Evolutionary conservation across 1,140 invertebrate genomes (phyloP).

Genomic region (Bradysia coprophila): DNA sequence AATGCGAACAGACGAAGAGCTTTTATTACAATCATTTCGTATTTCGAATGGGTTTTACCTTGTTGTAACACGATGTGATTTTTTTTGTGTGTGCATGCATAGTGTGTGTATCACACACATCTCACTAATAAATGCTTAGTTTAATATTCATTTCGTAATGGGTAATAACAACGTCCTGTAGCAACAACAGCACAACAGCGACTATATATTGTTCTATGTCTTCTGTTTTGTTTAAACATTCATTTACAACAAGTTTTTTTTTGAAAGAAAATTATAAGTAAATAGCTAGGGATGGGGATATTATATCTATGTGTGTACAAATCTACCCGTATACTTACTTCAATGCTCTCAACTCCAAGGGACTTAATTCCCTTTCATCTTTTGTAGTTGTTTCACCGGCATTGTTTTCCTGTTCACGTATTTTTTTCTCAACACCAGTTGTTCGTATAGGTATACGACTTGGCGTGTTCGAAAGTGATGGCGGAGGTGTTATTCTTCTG

Average conservation of each 20-base stretch:
- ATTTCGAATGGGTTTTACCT: too few species aligned
- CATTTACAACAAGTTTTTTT: neutral
- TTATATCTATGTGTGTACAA: neutral
- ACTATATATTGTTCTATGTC: too few species aligned
- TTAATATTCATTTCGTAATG: too few species aligned
- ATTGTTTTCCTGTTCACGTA: conserved; percentile 1
- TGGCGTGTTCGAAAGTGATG: conserved; percentile 4
- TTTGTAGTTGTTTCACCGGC: neutral
- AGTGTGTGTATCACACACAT: too few species aligned
- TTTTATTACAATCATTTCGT: too few species aligned
- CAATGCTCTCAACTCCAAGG: neutral
- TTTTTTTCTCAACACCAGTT: conserved; percentile 18
- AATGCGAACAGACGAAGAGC: too few species aligned
- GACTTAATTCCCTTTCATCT: neutral
- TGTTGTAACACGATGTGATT: too few species aligned
- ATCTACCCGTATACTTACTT: neutral
- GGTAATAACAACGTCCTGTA: too few species aligned
- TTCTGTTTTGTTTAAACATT: too few species aligned
- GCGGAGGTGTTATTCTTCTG: neutral
- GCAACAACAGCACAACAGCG: too few species aligned
- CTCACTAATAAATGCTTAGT: too few species aligned
- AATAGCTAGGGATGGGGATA: neutral
- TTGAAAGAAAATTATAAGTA: neutral
- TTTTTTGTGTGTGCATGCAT: too few species aligned
- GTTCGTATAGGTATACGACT: conserved; percentile 22